Conservation (phyloP, 1,140 invertebrate species). For the Drosophila ficusphila region DNA sequence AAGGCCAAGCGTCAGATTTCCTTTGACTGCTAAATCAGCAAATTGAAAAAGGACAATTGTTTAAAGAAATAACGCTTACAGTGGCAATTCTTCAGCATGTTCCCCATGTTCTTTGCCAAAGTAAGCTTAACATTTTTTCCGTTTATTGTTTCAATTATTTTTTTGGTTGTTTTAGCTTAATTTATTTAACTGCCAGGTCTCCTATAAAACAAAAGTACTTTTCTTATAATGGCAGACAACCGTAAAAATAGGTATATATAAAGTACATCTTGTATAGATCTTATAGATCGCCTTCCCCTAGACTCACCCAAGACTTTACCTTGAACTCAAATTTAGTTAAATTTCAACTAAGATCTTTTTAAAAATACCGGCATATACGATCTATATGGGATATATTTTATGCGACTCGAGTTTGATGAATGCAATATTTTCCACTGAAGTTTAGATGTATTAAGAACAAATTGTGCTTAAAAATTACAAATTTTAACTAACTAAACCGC, state of each 20-base stretch:
- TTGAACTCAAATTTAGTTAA: constrained; percentile 21
- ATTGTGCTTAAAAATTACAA: constrained; percentile 55
- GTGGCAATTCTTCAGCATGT: not conserved
- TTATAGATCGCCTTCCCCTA: constrained; percentile 23
- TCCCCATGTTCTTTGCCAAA: not conserved
- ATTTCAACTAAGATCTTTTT: constrained; percentile 17
- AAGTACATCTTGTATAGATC: constrained; percentile 30
- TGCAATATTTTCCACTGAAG: constrained; percentile 71
- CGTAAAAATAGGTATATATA: constrained; percentile 14
- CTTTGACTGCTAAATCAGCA: constrained; percentile 72
- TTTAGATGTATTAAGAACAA: constrained; percentile 30
- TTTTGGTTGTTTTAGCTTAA: constrained; percentile 63
- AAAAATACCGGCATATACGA: constrained; percentile 11
- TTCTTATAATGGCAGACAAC: constrained; percentile 19
- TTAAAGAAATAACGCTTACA: constrained; percentile 1
- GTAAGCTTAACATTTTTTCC: constrained; percentile 14
- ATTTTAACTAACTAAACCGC: constrained; percentile 32
- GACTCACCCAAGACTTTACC: not conserved
- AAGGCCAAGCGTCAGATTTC: constrained; percentile 80
- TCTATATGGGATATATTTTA: constrained; percentile 46
- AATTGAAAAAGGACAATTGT: constrained; percentile 2
- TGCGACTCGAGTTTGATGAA: constrained; percentile 38
- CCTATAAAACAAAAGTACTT: constrained; percentile 1
- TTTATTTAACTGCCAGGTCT: constrained; percentile 49
- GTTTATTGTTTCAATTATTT: constrained; percentile 48